phyloP scores from a whole-genome alignment of 2,888 invertebrate species.

The Rhagonycha fulva region DNA sequence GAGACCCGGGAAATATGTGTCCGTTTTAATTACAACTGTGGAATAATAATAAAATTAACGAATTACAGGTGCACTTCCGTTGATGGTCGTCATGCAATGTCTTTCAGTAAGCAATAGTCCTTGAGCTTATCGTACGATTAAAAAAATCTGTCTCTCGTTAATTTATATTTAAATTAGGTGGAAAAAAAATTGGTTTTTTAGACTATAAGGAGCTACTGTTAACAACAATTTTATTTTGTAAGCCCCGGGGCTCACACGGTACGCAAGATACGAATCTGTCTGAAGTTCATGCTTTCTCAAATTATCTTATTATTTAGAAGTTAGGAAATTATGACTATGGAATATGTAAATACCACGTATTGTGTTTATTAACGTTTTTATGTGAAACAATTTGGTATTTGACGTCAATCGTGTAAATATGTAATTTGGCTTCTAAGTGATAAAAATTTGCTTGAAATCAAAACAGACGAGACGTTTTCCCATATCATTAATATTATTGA shows the following conservation, averaged over 20 bases:
- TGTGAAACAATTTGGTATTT: not conserved
- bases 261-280: constrained; percentile 15
- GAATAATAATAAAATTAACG: constrained; percentile 47
- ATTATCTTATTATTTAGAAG: not conserved
- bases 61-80: constrained; percentile 46
- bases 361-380: constrained; percentile 3
- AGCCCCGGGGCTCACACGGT: constrained; percentile 12
- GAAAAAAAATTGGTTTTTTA: not conserved
- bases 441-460: not conserved
- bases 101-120: not conserved
- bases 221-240: not conserved
- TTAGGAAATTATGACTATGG: constrained; percentile 13
- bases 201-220: not conserved
- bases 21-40: constrained; percentile 42
- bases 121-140: not conserved
- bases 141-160: not conserved
- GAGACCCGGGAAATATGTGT: constrained; percentile 37
- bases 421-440: not conserved
- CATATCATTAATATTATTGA: not conserved
- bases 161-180: not conserved
- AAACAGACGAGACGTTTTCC: not conserved
- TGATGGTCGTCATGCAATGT: constrained; percentile 34
- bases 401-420: not conserved
- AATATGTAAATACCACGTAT: constrained; percentile 6
- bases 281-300: constrained; percentile 10